phyloP scores from a whole-genome alignment of 1,140 invertebrate genomes.

The Propsilocerus akamusi region DNA sequence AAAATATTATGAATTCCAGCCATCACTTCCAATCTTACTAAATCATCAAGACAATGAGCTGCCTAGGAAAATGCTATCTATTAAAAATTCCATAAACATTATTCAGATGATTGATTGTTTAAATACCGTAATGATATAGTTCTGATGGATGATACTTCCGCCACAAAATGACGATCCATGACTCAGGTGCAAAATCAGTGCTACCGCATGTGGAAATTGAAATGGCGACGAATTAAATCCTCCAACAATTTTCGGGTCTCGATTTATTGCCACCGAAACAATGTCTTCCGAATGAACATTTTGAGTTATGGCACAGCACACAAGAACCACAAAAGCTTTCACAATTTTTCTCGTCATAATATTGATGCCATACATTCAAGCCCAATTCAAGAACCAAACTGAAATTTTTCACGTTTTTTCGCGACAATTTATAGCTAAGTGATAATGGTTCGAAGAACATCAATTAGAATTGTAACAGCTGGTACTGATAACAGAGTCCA shows the following conservation, averaged over 20 bases:
- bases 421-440: not conserved
- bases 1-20: not conserved
- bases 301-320: not conserved
- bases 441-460: not conserved
- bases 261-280: not conserved
- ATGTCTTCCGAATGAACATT: not conserved
- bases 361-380: too few relatives aligned
- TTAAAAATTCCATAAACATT: too few relatives aligned
- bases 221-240: not conserved
- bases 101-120: too few relatives aligned
- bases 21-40: not conserved
- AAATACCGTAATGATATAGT: constrained; percentile 28
- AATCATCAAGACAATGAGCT: constrained; percentile 11
- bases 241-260: not conserved
- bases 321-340: not conserved
- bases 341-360: too few relatives aligned
- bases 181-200: not conserved
- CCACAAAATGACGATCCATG: constrained; percentile 17
- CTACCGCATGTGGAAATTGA: not conserved
- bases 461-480: too few relatives aligned
- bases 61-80: too few relatives aligned
- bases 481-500: too few relatives aligned
- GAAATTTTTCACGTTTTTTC: not conserved
- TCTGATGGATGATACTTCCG: constrained; percentile 24
- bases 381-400: not conserved